Conservation (phyloP, 2,888 invertebrate genomes). For the Holacanthella duospinosa region DNA sequence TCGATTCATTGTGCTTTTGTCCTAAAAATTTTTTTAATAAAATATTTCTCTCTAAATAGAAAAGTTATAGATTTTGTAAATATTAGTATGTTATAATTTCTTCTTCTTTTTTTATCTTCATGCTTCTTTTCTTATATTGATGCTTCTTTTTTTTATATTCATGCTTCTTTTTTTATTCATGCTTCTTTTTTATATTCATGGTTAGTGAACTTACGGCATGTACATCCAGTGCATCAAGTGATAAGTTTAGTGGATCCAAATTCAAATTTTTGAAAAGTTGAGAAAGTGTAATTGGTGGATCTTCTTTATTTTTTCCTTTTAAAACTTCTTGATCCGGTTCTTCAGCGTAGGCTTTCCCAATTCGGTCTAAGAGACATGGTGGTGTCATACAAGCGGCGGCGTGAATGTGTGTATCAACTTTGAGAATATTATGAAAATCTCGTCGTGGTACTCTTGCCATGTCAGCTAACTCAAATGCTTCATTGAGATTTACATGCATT, state of each 20-base stretch:
- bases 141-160: too few relatives aligned
- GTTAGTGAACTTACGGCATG: too few relatives aligned
- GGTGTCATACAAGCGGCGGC: background rate
- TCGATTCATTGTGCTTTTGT: background rate
- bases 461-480: background rate
- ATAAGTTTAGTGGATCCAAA: background rate
- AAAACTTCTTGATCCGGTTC: background rate
- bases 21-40: too few relatives aligned
- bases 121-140: too few relatives aligned
- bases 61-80: too few relatives aligned
- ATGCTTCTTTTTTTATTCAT: too few relatives aligned
- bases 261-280: background rate
- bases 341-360: background rate
- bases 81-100: too few relatives aligned
- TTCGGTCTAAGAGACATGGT: background rate
- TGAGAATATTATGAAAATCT: background rate
- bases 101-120: too few relatives aligned
- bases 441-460: background rate
- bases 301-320: background rate
- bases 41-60: too few relatives aligned
- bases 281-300: background rate
- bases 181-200: too few relatives aligned
- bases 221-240: background rate
- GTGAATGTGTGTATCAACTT: background rate
- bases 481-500: background rate